Base-by-base conservation (phyloP, 2,797 vertebrate genomes). In the Sylvilagus floridanus region DNA sequence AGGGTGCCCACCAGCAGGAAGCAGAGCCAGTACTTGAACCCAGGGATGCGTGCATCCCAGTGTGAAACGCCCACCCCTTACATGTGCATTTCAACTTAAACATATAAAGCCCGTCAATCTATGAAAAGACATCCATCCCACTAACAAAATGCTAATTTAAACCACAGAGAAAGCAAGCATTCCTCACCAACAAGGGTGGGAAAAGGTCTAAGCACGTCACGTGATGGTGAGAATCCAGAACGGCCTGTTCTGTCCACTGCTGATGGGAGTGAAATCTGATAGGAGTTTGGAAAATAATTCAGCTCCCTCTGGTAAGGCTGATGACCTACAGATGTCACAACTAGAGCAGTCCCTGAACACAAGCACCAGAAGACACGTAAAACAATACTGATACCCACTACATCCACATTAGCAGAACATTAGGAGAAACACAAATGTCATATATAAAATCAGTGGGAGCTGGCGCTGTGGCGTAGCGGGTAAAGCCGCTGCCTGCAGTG, bases 141-240 rank as follows among this genome's bases (percentile, higher is more conserved):
- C 52, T 87, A 83, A 84, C 11, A 73, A 92, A 75, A 81, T 35
- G 2, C n/a, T 82, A 52, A 77, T 22, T 85, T 73, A 90, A 86
- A 77, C 9, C 22, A 21, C n/a, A 79, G 21, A 57, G 21, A 42
- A 83, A 94, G 35, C 2, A 83, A 94, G 35, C 2, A 73, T 32
- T 86, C 65, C 24, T 24, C 26, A 92, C 6, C 54, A 89, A 77
- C 35, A 37, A 42, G 16, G 60, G 14, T 77, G 57, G 47, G 65
- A 47, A 88, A 66, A 60, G 37, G 57, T 52, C 32, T 81, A 88
- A 89, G 8, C 50, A 11, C 11, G 63, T 52, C 13, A 76, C 72
- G 32, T 57, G 17, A 52, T 52, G 2, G 17, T 21, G 4, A 87
- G 21, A 10, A 79, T 5, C 5, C 4, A 24, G 52, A 1, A 1